Evolutionary conservation across 1,140 invertebrate species (phyloP), one percentile per base, ranked within the genome.

Genomic region (Drosophila quadrilineata): DNA sequence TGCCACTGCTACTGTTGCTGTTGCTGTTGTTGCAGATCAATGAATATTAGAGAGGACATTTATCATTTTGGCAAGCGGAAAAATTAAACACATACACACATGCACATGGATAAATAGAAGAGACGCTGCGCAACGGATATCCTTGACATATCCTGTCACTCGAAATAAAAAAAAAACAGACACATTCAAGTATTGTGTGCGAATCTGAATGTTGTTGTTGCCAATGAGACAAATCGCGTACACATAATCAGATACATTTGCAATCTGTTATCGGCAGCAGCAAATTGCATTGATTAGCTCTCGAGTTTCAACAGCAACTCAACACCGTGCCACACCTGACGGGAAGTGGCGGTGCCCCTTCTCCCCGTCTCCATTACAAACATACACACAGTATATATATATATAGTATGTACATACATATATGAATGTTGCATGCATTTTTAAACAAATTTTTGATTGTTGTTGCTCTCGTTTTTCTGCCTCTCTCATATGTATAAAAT

Each of bases 81-180:
- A 84, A 82, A 82, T 82, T 76, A 73, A 76, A 76, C 36, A 69
- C 57, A 67, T 41, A 54, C 29, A 46, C n/a, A 4, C 28, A 9
- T 14, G 16, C 3, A 50, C 53, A 60, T 57, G 67, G 16, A 38
- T 2, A 24, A 46, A 29, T 14, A 6, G 10, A 2, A 8, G 53
- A 60, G 60, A 67, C 43, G 65, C 59, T 85, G 66, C 74, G 65
- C 64, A 82, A 63, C 79, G 79, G 79, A 84, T 77, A 84, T 84
- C 74, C 79, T 74, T 79, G 74, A 84, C 79, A 85, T 73, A 84
- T 77, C 79, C 79, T 85, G 76, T 57, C 67, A 58, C 38, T 38
- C 33, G 49, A 22, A 6, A 28, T 6, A 28, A 12, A 28, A 28
- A 5, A 16, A 16, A 29, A 36, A 28, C 40, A 24, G 14, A 19